Conservation (phyloP, 2,113 vertebrate species). For the Ivindomyrus marchei region DNA sequence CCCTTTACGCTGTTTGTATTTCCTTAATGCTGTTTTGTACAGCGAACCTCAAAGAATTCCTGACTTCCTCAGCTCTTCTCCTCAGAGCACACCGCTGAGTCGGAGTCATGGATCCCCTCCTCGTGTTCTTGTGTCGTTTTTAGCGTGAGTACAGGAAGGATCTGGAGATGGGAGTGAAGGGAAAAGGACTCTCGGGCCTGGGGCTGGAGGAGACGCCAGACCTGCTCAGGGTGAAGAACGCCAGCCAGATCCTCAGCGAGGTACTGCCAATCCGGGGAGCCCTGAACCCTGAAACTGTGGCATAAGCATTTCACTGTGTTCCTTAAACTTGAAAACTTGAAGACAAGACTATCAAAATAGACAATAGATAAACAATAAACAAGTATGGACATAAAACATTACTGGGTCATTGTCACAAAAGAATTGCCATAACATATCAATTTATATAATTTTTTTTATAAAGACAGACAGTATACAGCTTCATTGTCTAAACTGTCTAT, state of each 20-base stretch:
- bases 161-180: slow-evolving; percentile 58
- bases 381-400: neutral
- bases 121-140: neutral
- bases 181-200: slow-evolving; percentile 65
- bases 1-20: neutral
- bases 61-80: neutral
- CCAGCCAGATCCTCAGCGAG: slow-evolving; percentile 68
- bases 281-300: neutral
- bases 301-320: neutral
- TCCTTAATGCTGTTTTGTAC: neutral
- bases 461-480: neutral
- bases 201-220: slow-evolving; percentile 70
- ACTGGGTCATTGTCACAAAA: neutral
- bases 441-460: neutral
- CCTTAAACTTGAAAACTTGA: neutral
- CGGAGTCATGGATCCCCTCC: neutral
- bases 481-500: neutral
- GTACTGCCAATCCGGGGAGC: slow-evolving; percentile 37
- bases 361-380: neutral
- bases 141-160: slow-evolving; percentile 70
- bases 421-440: neutral
- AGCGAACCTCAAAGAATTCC: neutral
- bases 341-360: neutral
- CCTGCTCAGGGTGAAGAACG: slow-evolving; percentile 68
- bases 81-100: neutral